These are phyloP conservation scores for Talpa occidentalis DNA, from an alignment of 2,113 vertebrate genomes.

Conservation along the genomic window DNA sequence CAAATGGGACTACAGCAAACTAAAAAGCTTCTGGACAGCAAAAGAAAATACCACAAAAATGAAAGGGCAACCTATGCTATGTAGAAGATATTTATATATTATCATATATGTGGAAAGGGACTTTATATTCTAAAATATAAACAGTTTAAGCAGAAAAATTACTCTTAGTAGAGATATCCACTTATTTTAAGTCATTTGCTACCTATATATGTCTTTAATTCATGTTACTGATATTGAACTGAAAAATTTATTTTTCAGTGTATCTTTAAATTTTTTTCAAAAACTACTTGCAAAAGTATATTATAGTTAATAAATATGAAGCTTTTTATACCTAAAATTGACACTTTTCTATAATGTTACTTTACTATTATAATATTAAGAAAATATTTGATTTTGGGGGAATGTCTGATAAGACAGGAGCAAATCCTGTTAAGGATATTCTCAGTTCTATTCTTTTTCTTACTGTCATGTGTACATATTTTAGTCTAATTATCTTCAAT, in stretches of 20 bases:
- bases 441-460: not conserved
- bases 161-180: not conserved
- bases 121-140: not conserved
- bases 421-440: constrained; percentile 43
- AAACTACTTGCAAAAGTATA: constrained; percentile 6
- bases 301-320: constrained; percentile 38
- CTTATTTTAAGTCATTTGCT: not conserved
- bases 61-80: too few species aligned
- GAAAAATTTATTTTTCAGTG: constrained; percentile 29
- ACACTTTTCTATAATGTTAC: constrained; percentile 17
- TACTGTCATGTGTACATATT: not conserved
- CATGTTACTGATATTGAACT: not conserved
- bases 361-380: constrained; percentile 19
- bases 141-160: not conserved
- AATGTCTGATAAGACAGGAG: not conserved
- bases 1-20: too few species aligned
- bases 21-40: too few species aligned
- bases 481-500: constrained; percentile 23
- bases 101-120: too few species aligned
- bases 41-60: too few species aligned
- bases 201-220: not conserved
- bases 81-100: too few species aligned
- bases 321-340: not conserved
- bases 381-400: constrained; percentile 36
- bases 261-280: constrained; percentile 6